A percentile compares a stretch with the other conserved stretches of the same genome.
These are phyloP conservation scores for Eriosoma lanigerum DNA, from an alignment of 1,140 invertebrate species.

Conservation along the genomic window DNA sequence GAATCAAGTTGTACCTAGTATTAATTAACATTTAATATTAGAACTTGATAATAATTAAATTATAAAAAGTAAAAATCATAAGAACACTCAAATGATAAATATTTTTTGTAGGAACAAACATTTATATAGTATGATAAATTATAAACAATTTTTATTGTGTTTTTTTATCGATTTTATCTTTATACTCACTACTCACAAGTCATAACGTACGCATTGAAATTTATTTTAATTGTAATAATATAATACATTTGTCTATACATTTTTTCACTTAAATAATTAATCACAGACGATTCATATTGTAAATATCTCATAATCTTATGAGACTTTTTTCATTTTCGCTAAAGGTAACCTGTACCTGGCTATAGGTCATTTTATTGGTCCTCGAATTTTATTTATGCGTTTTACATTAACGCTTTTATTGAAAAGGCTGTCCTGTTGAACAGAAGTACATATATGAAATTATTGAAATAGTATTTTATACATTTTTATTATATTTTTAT, in stretches of 20 bases:
- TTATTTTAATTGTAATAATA: background rate
- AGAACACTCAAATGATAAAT: too few species aligned
- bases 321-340: slow-evolving; percentile 20
- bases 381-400: slow-evolving; percentile 8
- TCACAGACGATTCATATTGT: slow-evolving; percentile 6
- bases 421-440: slow-evolving; percentile 1
- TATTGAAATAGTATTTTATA: too few species aligned
- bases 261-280: background rate
- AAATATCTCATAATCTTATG: slow-evolving; percentile 1
- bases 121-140: background rate
- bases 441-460: background rate
- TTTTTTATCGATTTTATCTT: background rate
- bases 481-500: background rate
- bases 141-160: background rate
- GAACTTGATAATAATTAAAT: too few species aligned
- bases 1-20: too few species aligned
- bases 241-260: background rate
- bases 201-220: too few species aligned
- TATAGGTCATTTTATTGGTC: slow-evolving; percentile 15
- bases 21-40: too few species aligned
- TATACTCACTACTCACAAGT: too few species aligned
- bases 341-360: slow-evolving; percentile 31
- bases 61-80: too few species aligned
- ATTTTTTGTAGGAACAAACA: background rate
- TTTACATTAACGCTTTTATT: slow-evolving; percentile 1